Evolutionary conservation across 2,888 invertebrate species (phyloP).

Genomic region (Piscicola geometra): DNA sequence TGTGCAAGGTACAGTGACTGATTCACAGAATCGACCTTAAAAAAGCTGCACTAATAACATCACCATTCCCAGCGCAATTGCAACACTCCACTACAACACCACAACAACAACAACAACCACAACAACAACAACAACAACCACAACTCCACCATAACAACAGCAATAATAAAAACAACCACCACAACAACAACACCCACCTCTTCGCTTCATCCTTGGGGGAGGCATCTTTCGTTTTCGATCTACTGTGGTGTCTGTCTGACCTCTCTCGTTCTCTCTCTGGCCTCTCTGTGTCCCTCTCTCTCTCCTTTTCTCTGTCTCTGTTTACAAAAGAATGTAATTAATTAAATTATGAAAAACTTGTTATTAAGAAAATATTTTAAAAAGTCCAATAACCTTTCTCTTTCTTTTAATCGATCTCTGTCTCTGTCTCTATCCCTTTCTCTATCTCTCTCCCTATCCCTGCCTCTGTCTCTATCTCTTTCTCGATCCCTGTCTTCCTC

Average conservation of each 20-base stretch:
- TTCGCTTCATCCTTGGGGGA: constrained; percentile 16
- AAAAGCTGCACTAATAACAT: no score
- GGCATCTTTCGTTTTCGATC: constrained; percentile 37
- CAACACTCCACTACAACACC: no score
- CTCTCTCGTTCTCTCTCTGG: constrained; percentile 51
- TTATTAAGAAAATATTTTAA: no score
- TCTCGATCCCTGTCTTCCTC: constrained; percentile 49
- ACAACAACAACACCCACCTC: not conserved
- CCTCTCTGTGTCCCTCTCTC: constrained; percentile 32
- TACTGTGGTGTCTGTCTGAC: constrained; percentile 45
- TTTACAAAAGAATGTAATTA: not conserved
- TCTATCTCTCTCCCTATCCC: constrained; percentile 25
- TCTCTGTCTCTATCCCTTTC: constrained; percentile 34
- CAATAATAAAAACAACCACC: no score
- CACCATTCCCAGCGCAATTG: no score
- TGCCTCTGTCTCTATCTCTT: constrained; percentile 40
- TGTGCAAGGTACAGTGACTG: no score
- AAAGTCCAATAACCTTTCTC: constrained; percentile 32
- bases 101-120: no score
- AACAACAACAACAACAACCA: no score
- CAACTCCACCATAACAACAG: no score
- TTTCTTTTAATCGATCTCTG: constrained; percentile 45
- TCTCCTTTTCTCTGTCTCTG: not conserved
- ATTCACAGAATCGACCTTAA: no score
- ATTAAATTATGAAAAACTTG: not conserved